Base-by-base conservation (phyloP, 92 coral and sea anemone species). In the Bergia puertoricense region DNA sequence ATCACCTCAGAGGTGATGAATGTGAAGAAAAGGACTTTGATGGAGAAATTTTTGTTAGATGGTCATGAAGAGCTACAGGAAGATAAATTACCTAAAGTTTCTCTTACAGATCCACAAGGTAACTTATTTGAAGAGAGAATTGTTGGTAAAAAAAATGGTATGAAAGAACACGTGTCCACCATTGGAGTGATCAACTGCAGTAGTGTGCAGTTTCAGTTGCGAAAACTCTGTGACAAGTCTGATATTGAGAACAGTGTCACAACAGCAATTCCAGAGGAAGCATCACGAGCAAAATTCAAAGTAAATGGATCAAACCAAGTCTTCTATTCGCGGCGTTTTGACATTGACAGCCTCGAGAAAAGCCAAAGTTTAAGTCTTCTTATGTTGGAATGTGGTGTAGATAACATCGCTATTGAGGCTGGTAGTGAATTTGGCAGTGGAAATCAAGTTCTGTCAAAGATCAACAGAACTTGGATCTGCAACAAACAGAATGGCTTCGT, bases 311-410 rank as follows among this genome's bases (percentile, higher is more conserved):
- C 85, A 46, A 97, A 93, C 83, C 89, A 94, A 73, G 57, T 85
- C 16, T 86, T 92, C 62, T 92, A 94, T 83, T 83, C 95, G 1
- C 95, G 92, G 41, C 80, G 81, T 46, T 82, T 91, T 69, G 88
- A 92, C 45, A 62, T 91, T 45, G 95, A 94, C 16, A 80, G 88
- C 43, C 54, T 95, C 18, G 89, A 86, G 0, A 88, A 88, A 68
- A 80, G 90, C 62, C 79, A 90, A 30, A 90, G 85, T 77, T 86
- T 97, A 10, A 94, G 90, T 86, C 88, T 97, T 23, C 89, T 97
- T 39, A 94, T 97, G 98, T 79, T 97, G 73, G 99, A 97, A 74
- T 95, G 98, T 76, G 98, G 99, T 9, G 93, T 97, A 36, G 98
- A 97, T 81, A 94, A 93, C 83, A 89, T 94, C 57, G 82, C 88